Evolutionary conservation across 2,888 invertebrate genomes (phyloP).

Genomic region (Hemithea aestivaria): DNA sequence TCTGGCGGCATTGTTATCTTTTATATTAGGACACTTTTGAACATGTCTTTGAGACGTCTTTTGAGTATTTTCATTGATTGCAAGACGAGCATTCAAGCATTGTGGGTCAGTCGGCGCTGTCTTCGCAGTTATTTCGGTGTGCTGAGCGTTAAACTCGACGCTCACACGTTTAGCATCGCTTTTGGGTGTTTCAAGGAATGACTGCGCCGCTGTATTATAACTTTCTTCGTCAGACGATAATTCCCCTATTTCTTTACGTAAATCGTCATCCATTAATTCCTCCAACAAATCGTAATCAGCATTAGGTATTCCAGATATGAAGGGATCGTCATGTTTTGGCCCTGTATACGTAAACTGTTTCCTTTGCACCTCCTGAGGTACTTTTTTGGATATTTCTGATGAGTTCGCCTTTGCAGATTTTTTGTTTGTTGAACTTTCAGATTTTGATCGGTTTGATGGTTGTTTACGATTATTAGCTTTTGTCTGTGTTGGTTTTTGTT

Average conservation of each 20-base stretch:
- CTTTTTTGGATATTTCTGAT: slow-evolving; percentile 7
- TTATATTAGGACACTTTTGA: slow-evolving; percentile 5
- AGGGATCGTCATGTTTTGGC: slow-evolving; percentile 45
- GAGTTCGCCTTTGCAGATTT: neutral
- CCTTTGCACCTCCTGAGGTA: slow-evolving; percentile 21
- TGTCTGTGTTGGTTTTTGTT: neutral
- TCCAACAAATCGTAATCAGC: slow-evolving; percentile 67
- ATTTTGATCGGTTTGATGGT: slow-evolving; percentile 6
- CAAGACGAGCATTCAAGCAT: slow-evolving; percentile 1
- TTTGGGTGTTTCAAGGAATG: slow-evolving; percentile 30
- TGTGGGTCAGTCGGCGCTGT: neutral
- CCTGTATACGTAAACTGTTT: slow-evolving; percentile 32
- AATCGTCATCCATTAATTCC: slow-evolving; percentile 68
- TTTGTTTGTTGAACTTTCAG: neutral
- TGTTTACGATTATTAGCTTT: slow-evolving; percentile 7
- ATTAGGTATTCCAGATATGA: slow-evolving; percentile 55
- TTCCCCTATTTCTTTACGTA: slow-evolving; percentile 67
- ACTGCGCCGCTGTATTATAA: slow-evolving; percentile 29
- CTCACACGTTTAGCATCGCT: slow-evolving; percentile 14
- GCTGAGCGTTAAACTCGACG: slow-evolving; percentile 16
- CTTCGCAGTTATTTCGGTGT: slow-evolving; percentile 1
- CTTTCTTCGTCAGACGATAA: slow-evolving; percentile 59
- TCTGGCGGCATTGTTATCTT: neutral
- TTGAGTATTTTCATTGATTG: slow-evolving; percentile 3
- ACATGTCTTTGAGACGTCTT: slow-evolving; percentile 1